A percentile compares a stretch with the other conserved stretches of the same genome.
These are phyloP conservation scores for Laspeyria flexula DNA, from an alignment of 2,888 invertebrate species.

Conservation along the genomic window DNA sequence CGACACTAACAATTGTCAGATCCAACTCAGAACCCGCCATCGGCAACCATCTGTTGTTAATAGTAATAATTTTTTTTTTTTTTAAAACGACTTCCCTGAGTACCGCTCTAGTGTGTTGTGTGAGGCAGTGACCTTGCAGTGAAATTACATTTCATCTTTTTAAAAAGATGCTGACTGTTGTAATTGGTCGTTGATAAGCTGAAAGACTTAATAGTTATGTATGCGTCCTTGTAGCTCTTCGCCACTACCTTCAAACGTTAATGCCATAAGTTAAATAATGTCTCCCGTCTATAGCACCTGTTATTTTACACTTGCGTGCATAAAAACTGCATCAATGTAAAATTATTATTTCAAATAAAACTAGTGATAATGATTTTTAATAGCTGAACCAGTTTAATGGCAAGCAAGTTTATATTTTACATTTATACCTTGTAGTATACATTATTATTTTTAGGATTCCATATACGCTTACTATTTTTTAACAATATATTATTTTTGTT, in stretches of 20 bases:
- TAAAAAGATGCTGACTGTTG: too few relatives aligned
- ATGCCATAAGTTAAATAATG: constrained; percentile 8
- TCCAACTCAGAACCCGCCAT: too few relatives aligned
- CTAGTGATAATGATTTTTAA: too few relatives aligned
- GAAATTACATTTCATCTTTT: too few relatives aligned
- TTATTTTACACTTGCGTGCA: background rate
- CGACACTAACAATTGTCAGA: too few relatives aligned
- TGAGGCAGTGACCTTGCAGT: too few relatives aligned
- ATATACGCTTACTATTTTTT: constrained; percentile 82
- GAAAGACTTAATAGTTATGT: too few relatives aligned
- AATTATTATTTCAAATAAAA: background rate
- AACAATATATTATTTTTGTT: constrained; percentile 52
- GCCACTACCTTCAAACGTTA: background rate
- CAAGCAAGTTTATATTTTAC: constrained; percentile 21
- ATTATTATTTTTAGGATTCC: constrained; percentile 49
- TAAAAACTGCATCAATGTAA: background rate
- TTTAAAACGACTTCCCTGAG: too few relatives aligned
- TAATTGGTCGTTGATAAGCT: too few relatives aligned
- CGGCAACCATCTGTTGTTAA: too few relatives aligned
- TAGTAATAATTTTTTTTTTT: too few relatives aligned
- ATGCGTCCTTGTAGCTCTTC: background rate
- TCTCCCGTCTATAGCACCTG: constrained; percentile 35
- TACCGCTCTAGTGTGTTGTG: too few relatives aligned
- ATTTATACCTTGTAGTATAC: constrained; percentile 32
- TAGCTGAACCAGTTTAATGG: constrained; percentile 20